Evolutionary conservation across 2,888 invertebrate species (phyloP).

Genomic region (Ischnura elegans): DNA sequence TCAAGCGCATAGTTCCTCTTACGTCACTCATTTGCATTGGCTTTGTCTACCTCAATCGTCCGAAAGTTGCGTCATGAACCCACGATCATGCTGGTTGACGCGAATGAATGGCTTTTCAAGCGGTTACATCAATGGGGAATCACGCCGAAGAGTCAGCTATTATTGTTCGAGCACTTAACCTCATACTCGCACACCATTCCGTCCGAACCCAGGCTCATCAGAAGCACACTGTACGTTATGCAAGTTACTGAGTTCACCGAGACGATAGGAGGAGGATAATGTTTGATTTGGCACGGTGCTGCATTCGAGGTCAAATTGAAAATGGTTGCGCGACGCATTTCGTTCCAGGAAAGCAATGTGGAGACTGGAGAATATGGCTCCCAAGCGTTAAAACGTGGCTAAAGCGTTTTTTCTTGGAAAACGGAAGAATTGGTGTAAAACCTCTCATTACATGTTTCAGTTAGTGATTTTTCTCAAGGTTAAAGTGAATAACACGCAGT

Average conservation of each 20-base stretch:
- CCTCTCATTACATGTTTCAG: no score
- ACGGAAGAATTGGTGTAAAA: no score
- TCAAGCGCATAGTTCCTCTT: not conserved
- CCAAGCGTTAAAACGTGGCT: no score
- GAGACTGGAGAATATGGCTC: no score
- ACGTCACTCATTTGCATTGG: no score
- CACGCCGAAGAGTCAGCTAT: not conserved
- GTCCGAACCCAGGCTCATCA: not conserved
- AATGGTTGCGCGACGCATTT: no score
- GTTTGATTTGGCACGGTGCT: not conserved
- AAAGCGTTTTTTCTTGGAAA: no score
- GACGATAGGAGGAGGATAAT: not conserved
- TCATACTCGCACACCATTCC: not conserved
- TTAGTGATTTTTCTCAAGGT: no score
- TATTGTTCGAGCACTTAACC: not conserved
- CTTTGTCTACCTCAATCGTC: no score
- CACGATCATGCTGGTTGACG: not conserved
- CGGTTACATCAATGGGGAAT: not conserved
- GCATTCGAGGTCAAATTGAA: no score
- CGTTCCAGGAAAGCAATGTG: no score
- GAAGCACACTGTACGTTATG: not conserved
- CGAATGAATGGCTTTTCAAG: not conserved
- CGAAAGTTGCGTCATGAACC: not conserved
- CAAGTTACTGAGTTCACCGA: not conserved
- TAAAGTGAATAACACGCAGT: no score